Evolutionary conservation across 2,888 invertebrate species (phyloP), one percentile per base, ranked within the genome.

Genomic region (Limnephilus rhombicus): DNA sequence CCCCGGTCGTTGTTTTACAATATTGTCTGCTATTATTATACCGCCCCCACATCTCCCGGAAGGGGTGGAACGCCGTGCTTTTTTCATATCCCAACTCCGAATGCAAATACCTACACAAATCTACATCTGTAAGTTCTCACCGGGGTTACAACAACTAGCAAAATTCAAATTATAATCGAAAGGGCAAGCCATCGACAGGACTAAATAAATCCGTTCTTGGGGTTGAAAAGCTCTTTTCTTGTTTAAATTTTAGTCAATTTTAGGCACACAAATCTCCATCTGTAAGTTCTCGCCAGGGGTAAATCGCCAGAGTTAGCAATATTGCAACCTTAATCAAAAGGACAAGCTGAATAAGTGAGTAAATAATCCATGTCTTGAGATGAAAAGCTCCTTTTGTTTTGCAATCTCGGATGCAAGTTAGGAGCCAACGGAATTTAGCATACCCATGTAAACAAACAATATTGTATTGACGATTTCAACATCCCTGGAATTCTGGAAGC

Each of bases 61-160:
- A 80, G 37, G 88, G 88, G 68, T 89, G 88, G 80, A 89, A 80
- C 80, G 37, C 88, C 34, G n/a, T 80, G 9, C 37, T 89, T 89
- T 37, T 89, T 80, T 89, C 88, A 89, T 80, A 80, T 89, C 88
- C 80, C 34, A 49, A 87, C 49, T 31, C 80, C 80, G 34, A 80
- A 24, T n/a, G 80, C n/a, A 80, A 89, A 89, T 80, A 89, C 45
- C 45, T 45, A 45, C 68, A 68, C 7, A 68, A 68, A 68, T 68
- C 68, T 68, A 68, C 68, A 68, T 68, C n/a, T 68, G 68, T n/a
- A n/a, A 68, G 68, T 68, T 9, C 24, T 68, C 68, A 68, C 24
- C 68, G 24, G 68, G 68, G 2, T 24, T 24, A 68, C 68, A 24
- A 68, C 24, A n/a, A 68, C n/a, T 24, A 68, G 24, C 68, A 68